These are phyloP conservation scores for Drosophila mauritiana DNA, from an alignment of 1,140 invertebrate genomes.

Conservation along the genomic window DNA sequence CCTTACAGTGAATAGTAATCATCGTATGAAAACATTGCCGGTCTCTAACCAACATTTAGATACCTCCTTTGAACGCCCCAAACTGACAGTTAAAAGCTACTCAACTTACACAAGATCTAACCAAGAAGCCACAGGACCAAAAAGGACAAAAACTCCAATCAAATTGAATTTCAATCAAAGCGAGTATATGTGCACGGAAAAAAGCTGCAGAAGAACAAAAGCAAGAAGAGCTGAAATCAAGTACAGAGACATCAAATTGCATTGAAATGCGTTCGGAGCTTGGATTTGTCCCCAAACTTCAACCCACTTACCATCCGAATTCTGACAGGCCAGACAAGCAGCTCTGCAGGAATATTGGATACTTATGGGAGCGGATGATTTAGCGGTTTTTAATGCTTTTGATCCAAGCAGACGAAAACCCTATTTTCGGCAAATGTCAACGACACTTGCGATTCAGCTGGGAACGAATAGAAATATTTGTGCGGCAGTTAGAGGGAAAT, in stretches of 20 bases:
- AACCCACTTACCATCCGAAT: constrained; percentile 1
- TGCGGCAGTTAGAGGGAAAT: too few species aligned
- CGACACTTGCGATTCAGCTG: constrained; percentile 62
- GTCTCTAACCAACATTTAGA: background rate
- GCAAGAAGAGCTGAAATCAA: constrained; percentile 23
- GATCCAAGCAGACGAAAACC: constrained; percentile 19
- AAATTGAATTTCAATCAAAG: constrained; percentile 76
- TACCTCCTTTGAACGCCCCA: background rate
- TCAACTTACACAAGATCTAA: constrained; percentile 24
- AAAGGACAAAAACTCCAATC: constrained; percentile 62
- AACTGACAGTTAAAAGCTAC: constrained; percentile 4
- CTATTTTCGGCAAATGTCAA: constrained; percentile 62
- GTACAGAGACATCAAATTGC: constrained; percentile 66
- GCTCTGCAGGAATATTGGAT: constrained; percentile 70
- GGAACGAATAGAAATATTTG: too few species aligned
- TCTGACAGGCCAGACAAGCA: constrained; percentile 65
- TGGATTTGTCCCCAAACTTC: constrained; percentile 34
- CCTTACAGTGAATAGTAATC: background rate
- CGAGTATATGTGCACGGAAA: constrained; percentile 48
- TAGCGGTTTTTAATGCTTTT: constrained; percentile 75
- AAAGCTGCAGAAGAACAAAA: constrained; percentile 8
- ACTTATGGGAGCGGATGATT: constrained; percentile 73
- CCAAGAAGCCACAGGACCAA: constrained; percentile 3
- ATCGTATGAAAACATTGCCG: background rate
- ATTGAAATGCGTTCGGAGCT: constrained; percentile 67